Base-by-base conservation (phyloP, 1,140 invertebrate genomes). In the Lepeophtheirus salmonis region DNA sequence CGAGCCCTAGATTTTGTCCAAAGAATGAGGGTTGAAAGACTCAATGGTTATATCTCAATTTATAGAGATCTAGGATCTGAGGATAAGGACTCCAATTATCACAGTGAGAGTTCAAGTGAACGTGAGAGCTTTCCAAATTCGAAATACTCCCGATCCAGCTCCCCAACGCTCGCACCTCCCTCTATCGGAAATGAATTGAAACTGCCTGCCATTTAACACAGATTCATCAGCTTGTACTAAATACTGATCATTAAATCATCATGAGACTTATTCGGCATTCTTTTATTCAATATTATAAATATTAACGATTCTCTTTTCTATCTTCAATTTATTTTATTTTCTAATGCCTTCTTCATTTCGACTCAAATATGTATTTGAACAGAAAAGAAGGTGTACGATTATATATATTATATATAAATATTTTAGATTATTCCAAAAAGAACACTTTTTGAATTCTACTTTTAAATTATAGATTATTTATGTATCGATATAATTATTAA, bases 1-100 rank as follows among this genome's bases (percentile, higher is more conserved):
- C 67, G 65, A 62, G 66, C 54, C 63, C 53, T 72, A 60, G 72
- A 74, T 62, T 75, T 73, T 64, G 69, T 71, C 1, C 71, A 74
- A 55, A 64, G 71, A 14, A 64, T 73, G 30, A 54, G 73, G 50
- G 68, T 72, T 6, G 69, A 74, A 49, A 59, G 70, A 14, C 70
- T 73, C 66, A 68, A 68, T 13, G 70, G 70, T 1, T 73, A 69
- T 62, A 61, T 75, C 6, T 70, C 71, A 0, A 69, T 73, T 0
- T 75, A 75, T 58, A 64, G 61, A 3, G 64, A 66, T 52, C 62
- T 64, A n/a, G 64, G 65, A 24, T 49, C 52, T 10, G 26, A 53
- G 55, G 55, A 59, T 26, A 49, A 53, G 58, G 52, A 54, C 52
- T 54, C 52, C 10, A 54, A 54, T 24, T 54, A 54, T 13, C 52